phyloP scores from a whole-genome alignment of 1,140 invertebrate species.

The Patella vulgata region DNA sequence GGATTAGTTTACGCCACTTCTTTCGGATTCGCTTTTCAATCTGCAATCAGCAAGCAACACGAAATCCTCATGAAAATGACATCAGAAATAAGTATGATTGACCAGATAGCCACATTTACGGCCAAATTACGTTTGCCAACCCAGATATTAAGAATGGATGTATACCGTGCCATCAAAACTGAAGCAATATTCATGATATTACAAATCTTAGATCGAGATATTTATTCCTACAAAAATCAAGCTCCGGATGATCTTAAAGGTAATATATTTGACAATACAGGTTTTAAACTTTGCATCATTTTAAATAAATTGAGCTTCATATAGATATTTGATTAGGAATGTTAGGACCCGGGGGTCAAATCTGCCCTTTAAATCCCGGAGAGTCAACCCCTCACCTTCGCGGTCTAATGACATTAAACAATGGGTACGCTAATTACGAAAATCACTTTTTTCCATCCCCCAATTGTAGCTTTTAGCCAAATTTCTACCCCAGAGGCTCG shows the following conservation, averaged over 20 bases:
- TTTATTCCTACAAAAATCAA: constrained; percentile 21
- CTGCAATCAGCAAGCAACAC: constrained; percentile 43
- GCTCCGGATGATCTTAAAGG: constrained; percentile 42
- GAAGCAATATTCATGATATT: constrained; percentile 50
- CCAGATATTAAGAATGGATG: constrained; percentile 17
- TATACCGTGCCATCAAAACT: constrained; percentile 42
- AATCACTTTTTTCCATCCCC: too few species aligned
- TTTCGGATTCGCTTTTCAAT: constrained; percentile 53
- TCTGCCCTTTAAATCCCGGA: too few species aligned
- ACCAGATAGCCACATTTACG: constrained; percentile 46
- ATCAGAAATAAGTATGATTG: constrained; percentile 44
- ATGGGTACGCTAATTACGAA: too few species aligned
- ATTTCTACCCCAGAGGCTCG: too few species aligned
- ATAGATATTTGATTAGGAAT: too few species aligned
- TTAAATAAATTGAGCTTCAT: too few species aligned
- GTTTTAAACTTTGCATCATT: too few species aligned
- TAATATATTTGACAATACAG: constrained; percentile 7
- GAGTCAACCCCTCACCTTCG: too few species aligned
- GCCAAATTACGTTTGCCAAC: constrained; percentile 33
- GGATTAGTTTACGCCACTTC: constrained; percentile 52
- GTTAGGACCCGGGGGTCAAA: too few species aligned
- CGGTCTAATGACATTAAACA: too few species aligned
- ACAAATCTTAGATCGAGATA: constrained; percentile 41
- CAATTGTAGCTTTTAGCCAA: too few species aligned
- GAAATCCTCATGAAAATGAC: constrained; percentile 44